Base-by-base conservation (phyloP, 2,888 invertebrate species). In the Leptopilina syphax region DNA sequence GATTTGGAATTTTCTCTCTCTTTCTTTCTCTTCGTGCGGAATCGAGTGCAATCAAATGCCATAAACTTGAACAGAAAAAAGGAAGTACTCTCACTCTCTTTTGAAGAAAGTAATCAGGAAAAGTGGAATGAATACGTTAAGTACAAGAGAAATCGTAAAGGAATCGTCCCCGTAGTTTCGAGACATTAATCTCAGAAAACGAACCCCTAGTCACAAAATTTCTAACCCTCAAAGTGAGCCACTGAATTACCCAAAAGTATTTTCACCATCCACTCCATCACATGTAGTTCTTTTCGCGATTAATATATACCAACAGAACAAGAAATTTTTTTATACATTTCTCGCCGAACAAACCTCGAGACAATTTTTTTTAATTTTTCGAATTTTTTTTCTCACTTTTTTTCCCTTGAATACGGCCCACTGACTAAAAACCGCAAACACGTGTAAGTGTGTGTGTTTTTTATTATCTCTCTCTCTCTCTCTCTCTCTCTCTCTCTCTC, bases 241-340 rank as follows among this genome's bases (percentile, higher is more conserved):
- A 84, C 84, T 83, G 85, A 87, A 89, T 87, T 88, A 87, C 0
- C 87, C 87, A 82, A 87, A 88, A 86, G 80, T 78, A 82, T 79
- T 86, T 84, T 87, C 82, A 68, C 78, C 82, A 85, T 87, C 86
- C 88, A 87, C 87, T 88, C 85, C 86, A 85, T 85, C 83, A 83
- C 81, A 81, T 57, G 86, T 81, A 81, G 80, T 85, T 85, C 89
- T 44, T 44, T 44, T 44, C 8, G 44, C 44, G 7, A 8, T 44
- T 8, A 34, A 44, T 44, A 44, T 44, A 44, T 44, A 44, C 7
- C 44, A 44, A 7, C 1, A 44, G 7, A 8, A 87, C 87, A 87
- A 86, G 18, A 18, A 18, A 18, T 18, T 18, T 18, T 87, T 87
- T 88, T 87, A 85, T 87, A 81, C 84, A 83, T 83, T 70, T 47